Base-by-base conservation (phyloP, 2,113 vertebrate species). In the Tragelaphus imberbis region DNA sequence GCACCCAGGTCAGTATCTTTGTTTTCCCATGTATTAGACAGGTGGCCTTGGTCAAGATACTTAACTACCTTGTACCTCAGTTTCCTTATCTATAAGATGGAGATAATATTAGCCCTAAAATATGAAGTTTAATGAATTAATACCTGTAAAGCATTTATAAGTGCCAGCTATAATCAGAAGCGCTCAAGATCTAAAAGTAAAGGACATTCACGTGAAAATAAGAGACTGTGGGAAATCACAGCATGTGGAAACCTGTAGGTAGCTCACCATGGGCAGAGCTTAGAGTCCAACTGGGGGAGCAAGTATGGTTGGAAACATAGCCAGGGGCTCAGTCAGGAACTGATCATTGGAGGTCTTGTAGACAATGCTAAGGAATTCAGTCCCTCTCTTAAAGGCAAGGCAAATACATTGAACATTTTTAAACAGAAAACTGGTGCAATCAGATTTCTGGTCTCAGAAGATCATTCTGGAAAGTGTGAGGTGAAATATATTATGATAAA, bases 371-470 rank as follows among this genome's bases (percentile, higher is more conserved):
- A 90, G 56, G 58, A 84, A 94, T 55, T 79, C 36, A 36, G 21
- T 25, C 19, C 84, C 77, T 86, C 27, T 53, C 44, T 84, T 92
- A 13, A 95, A 92, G 44, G 49, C 27, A 75, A 65, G 84, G 7
- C n/a, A 47, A 87, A 97, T 87, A 17, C 58, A 61, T n/a, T 82
- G 84, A 90, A 53, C 87, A 23, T 36, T 84, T 86, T 61, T 94
- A 84, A 94, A 75, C 51, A 82, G 30, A 25, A 87, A 87, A 16
- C n/a, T 86, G 17, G 19, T 25, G 5, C 17, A 51, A 89, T 90
- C 53, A 81, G 1, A 94, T 89, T 84, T 95, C 47, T 96, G 44
- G 19, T 84, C 93, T 97, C n/a, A 85, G 82, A 90, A 84, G 51
- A 77, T 65, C 75, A 58, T 68, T 92, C 94, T 87, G 27, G 59